Conservation (phyloP, 2,888 invertebrate species). For the Heliconius ismenius region DNA sequence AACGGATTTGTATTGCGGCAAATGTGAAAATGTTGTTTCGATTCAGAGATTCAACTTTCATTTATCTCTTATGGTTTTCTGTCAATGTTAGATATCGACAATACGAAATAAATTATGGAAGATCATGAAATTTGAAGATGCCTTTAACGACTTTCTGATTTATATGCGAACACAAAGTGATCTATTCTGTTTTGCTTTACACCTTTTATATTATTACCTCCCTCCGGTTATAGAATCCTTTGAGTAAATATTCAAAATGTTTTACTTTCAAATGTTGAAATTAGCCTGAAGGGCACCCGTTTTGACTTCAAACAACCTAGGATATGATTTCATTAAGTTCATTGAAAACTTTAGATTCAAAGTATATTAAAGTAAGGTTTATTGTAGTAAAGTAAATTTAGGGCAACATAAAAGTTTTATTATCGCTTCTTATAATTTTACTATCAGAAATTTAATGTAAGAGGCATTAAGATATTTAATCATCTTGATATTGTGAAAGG, state of each 20-base stretch:
- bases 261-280: constrained; percentile 30
- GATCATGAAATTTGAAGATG: neutral
- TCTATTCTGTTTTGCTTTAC: neutral
- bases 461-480: neutral
- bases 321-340: constrained; percentile 14
- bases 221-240: constrained; percentile 19
- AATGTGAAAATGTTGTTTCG: neutral
- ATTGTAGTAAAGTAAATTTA: constrained; percentile 24
- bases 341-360: constrained; percentile 25
- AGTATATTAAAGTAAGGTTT: constrained; percentile 26
- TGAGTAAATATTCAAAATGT: constrained; percentile 29
- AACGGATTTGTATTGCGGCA: constrained; percentile 11
- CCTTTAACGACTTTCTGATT: neutral
- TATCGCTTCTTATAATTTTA: constrained; percentile 3
- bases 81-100: neutral
- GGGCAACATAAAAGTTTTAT: neutral
- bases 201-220: constrained; percentile 23
- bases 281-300: constrained; percentile 16
- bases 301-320: constrained; percentile 26
- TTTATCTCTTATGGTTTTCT: neutral
- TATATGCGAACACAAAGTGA: too few relatives aligned
- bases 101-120: neutral
- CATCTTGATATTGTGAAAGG: neutral
- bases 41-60: neutral
- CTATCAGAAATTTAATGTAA: constrained; percentile 8